Conservation (phyloP, 2,797 vertebrate species). For the Acridotheres tristis region DNA sequence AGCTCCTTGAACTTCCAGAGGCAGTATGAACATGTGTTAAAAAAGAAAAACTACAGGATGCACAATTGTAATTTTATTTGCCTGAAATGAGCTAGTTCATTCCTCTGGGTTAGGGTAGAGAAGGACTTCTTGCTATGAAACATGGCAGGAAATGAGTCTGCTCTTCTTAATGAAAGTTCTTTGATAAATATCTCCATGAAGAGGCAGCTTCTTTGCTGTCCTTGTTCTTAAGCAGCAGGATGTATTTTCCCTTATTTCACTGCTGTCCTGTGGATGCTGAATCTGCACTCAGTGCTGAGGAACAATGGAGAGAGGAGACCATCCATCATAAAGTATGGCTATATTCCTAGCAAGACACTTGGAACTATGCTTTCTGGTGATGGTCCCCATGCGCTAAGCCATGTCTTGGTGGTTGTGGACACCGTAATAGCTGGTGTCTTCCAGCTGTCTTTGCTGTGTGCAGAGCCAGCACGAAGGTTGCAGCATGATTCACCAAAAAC, state of each 20-base stretch:
- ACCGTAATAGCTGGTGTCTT: not conserved
- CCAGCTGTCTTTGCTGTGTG: not conserved
- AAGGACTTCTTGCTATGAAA: not conserved
- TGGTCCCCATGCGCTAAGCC: not conserved
- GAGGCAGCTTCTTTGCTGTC: not conserved
- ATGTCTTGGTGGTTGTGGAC: not conserved
- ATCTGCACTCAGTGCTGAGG: not conserved
- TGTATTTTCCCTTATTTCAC: not conserved
- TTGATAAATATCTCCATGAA: not conserved
- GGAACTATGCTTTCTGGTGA: not conserved
- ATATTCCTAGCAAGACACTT: not conserved
- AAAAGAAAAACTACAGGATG: not conserved
- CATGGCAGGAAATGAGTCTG: not conserved
- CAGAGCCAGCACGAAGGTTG: not conserved
- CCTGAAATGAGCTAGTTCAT: not conserved
- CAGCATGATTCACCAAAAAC: not conserved
- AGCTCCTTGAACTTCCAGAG: not conserved
- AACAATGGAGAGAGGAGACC: not conserved
- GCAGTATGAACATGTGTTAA: not conserved
- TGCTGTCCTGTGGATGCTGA: not conserved
- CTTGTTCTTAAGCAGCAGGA: not conserved
- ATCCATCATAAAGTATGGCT: not conserved
- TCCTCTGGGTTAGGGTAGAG: not conserved
- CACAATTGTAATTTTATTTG: not conserved
- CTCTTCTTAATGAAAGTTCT: not conserved